phyloP scores from a whole-genome alignment of 2,797 vertebrate genomes.

The Argya squamiceps region DNA sequence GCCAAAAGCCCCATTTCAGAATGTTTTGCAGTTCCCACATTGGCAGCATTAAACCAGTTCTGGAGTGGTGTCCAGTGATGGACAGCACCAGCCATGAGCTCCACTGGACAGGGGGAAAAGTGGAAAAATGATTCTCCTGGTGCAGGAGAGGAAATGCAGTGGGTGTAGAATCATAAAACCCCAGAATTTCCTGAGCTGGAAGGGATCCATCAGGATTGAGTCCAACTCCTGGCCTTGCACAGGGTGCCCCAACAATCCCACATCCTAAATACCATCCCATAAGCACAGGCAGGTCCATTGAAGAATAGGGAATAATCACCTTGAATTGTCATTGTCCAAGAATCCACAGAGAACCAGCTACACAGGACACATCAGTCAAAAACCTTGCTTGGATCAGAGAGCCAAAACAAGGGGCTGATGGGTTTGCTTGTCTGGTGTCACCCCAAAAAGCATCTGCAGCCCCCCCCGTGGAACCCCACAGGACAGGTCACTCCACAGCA shows the following conservation, averaged over 20 bases:
- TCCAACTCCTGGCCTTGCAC: not conserved
- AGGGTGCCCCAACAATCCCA: not conserved
- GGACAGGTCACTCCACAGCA: conserved; percentile 19
- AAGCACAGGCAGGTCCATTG: not conserved
- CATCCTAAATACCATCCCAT: not conserved
- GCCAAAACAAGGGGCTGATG: not conserved
- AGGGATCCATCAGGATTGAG: not conserved
- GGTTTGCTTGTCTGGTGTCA: not conserved
- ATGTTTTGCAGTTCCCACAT: not conserved
- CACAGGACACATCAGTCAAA: not conserved
- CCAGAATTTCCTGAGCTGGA: not conserved
- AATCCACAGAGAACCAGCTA: not conserved
- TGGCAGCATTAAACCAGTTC: not conserved
- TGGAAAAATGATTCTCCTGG: not conserved
- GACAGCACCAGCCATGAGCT: not conserved
- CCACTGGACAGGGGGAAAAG: not conserved
- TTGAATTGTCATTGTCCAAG: not conserved
- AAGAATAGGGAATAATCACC: not conserved
- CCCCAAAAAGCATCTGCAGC: not conserved
- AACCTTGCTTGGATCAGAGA: not conserved
- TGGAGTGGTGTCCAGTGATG: not conserved
- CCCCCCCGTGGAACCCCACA: not conserved
- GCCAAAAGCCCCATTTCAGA: not conserved
- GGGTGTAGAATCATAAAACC: not conserved
- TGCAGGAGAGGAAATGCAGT: not conserved